Conservation (phyloP, 2,113 vertebrate species). For the Hystrix brachyura region DNA sequence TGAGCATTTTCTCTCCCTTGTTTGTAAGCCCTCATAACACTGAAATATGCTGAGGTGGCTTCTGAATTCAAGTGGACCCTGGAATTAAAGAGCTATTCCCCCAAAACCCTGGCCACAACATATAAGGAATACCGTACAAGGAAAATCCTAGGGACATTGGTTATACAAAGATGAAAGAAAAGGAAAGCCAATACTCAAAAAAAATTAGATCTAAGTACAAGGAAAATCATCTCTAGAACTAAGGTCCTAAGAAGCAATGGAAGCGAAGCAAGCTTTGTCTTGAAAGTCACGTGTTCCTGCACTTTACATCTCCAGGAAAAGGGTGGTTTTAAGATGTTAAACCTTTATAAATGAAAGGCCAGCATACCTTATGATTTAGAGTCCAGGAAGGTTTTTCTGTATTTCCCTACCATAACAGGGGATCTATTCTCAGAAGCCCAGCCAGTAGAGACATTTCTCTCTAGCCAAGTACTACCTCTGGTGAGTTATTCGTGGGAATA, state of each 20-base stretch:
- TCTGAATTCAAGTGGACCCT: background rate
- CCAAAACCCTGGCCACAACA: background rate
- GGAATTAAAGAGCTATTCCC: background rate
- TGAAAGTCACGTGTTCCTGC: background rate
- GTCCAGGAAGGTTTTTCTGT: background rate
- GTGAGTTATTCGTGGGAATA: background rate
- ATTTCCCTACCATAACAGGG: background rate
- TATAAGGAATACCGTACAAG: background rate
- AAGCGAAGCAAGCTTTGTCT: background rate
- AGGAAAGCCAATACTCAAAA: background rate
- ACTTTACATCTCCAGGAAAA: background rate
- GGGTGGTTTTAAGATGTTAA: background rate
- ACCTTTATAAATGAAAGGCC: background rate
- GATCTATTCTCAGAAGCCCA: background rate
- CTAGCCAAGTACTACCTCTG: background rate
- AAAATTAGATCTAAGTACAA: background rate
- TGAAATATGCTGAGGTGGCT: background rate
- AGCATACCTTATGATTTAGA: background rate
- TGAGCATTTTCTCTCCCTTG: slow-evolving; percentile 63
- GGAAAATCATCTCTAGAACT: background rate
- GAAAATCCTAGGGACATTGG: background rate
- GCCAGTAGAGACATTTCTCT: background rate
- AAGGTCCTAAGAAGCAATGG: background rate
- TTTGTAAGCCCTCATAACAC: background rate
- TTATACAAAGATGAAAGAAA: slow-evolving; percentile 15